Conservation (phyloP, 2,888 invertebrate genomes). For the Dermolepida albohirtum region DNA sequence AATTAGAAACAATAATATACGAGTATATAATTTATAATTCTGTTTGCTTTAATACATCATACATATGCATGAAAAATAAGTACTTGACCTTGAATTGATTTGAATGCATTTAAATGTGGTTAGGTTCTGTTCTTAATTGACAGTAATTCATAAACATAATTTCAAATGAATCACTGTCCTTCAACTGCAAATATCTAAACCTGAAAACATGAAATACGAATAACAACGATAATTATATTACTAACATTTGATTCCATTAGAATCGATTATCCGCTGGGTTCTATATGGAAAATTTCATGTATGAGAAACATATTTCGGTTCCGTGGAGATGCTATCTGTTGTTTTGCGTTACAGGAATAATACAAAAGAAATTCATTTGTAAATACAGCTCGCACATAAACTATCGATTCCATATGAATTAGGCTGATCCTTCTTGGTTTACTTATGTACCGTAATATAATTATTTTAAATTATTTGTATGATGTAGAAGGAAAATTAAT, state of each 20-base stretch:
- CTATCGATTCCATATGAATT: too few species aligned
- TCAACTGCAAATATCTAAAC: not conserved
- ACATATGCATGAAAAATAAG: constrained; percentile 12
- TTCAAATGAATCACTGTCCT: constrained; percentile 12
- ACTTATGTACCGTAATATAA: too few species aligned
- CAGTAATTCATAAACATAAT: constrained; percentile 20
- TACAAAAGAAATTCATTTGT: too few species aligned
- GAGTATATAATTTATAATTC: constrained; percentile 20
- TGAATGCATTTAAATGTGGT: constrained; percentile 20
- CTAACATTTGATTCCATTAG: not conserved
- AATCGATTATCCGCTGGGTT: not conserved
- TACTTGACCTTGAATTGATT: constrained; percentile 24
- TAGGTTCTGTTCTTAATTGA: constrained; percentile 13
- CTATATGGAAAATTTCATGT: too few species aligned
- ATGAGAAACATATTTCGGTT: too few species aligned
- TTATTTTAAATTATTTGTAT: too few species aligned
- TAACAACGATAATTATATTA: not conserved
- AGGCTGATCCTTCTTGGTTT: too few species aligned
- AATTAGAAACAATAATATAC: constrained; percentile 28
- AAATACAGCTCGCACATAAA: too few species aligned
- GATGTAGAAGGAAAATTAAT: too few species aligned
- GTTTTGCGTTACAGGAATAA: too few species aligned
- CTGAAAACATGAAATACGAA: not conserved
- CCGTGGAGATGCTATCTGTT: too few species aligned
- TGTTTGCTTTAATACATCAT: constrained; percentile 14